These are phyloP conservation scores for Galerucella nymphaeae DNA, from an alignment of 2,888 invertebrate species.

Conservation along the genomic window DNA sequence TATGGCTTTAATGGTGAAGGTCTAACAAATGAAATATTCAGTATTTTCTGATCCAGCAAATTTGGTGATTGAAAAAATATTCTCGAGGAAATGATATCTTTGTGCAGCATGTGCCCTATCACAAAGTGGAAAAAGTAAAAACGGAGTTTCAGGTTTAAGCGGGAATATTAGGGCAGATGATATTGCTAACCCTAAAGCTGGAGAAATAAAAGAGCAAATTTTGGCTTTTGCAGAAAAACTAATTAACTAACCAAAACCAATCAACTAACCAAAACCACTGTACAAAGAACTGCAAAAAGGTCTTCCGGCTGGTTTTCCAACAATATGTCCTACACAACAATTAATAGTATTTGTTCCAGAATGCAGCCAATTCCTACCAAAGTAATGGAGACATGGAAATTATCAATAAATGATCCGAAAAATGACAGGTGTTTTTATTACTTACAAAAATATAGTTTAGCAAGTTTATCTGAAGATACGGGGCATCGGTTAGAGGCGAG, in stretches of 20 bases:
- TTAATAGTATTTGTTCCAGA: constrained; percentile 10
- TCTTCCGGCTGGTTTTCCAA: too few relatives aligned
- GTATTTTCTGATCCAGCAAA: too few relatives aligned
- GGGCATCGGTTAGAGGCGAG: too few relatives aligned
- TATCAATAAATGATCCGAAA: background rate
- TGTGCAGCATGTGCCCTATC: too few relatives aligned
- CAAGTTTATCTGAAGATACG: too few relatives aligned
- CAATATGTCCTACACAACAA: constrained; percentile 12
- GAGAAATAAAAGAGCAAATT: constrained; percentile 12
- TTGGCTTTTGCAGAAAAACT: constrained; percentile 13
- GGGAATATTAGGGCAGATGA: constrained; percentile 13
- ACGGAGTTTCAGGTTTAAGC: constrained; percentile 6
- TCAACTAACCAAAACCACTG: too few relatives aligned
- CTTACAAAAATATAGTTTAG: too few relatives aligned
- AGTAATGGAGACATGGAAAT: constrained; percentile 13
- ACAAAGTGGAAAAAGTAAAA: constrained; percentile 4
- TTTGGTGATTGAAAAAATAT: too few relatives aligned
- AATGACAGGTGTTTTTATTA: constrained; percentile 14
- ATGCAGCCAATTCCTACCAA: constrained; percentile 17
- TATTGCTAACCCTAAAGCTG: constrained; percentile 14
- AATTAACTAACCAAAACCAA: too few relatives aligned
- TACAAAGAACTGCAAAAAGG: too few relatives aligned
- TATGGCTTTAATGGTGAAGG: too few relatives aligned
- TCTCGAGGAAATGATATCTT: constrained; percentile 3
- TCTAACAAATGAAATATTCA: too few relatives aligned